A percentile compares a stretch with the other conserved stretches of the same genome.
Conservation (phyloP, 2,113 vertebrate genomes). For the Diphyllodes magnificus region DNA sequence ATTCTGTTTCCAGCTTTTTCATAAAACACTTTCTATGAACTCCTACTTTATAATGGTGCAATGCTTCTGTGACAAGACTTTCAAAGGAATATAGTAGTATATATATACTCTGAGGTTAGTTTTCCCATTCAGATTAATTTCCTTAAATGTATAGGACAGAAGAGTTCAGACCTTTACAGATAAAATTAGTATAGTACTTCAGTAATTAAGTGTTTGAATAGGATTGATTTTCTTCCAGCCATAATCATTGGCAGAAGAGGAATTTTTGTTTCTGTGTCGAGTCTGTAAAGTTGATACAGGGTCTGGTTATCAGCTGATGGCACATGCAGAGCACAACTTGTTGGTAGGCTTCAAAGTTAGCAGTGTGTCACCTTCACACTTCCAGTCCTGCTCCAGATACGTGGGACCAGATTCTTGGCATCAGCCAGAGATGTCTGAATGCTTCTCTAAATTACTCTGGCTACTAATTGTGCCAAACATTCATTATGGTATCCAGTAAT, state of each 20-base stretch:
- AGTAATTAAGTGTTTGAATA: not conserved
- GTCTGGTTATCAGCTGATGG: not conserved
- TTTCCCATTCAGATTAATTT: not conserved
- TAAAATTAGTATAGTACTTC: not conserved
- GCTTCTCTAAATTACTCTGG: not conserved
- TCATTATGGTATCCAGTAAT: not conserved
- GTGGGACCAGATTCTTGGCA: not conserved
- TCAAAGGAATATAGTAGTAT: not conserved
- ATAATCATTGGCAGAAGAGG: not conserved
- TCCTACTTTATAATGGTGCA: not conserved
- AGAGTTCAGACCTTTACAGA: not conserved
- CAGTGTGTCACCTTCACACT: not conserved
- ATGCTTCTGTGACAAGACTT: not conserved
- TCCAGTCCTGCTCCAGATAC: not conserved
- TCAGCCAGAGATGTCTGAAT: not conserved
- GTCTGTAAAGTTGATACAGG: not conserved
- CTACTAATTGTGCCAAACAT: not conserved
- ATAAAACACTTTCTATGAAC: not conserved
- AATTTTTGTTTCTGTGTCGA: not conserved
- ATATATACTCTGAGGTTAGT: not conserved
- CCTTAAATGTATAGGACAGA: not conserved
- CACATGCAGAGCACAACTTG: not conserved
- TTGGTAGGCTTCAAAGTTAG: not conserved
- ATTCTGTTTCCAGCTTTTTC: not conserved
- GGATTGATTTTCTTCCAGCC: not conserved